A percentile compares a stretch with the other conserved stretches of the same genome.
Evolutionary conservation across 2,113 vertebrate genomes (phyloP).

Genomic region (Dinomys branickii): DNA sequence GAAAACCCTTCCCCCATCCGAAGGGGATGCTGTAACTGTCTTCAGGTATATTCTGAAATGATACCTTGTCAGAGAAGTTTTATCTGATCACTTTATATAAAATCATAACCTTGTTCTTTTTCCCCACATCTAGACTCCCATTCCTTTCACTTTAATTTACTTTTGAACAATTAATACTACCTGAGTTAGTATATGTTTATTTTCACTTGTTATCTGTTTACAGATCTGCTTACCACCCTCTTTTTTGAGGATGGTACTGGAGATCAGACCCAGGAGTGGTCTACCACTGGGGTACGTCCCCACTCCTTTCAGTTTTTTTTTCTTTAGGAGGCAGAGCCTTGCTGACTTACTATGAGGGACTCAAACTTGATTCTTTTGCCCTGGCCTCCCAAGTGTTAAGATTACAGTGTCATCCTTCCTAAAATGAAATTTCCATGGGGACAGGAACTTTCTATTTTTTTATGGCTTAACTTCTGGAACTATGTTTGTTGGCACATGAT

Average conservation of each 20-base stretch:
- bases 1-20: background rate
- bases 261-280: background rate
- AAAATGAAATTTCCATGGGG: background rate
- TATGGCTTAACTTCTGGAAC: background rate
- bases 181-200: background rate
- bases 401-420: background rate
- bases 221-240: background rate
- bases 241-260: background rate
- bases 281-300: background rate
- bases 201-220: background rate
- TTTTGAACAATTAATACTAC: background rate
- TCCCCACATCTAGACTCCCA: background rate
- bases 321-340: background rate
- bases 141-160: background rate
- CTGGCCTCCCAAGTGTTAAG: background rate
- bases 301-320: background rate
- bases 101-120: background rate
- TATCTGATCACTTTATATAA: background rate
- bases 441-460: background rate
- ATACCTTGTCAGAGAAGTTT: background rate
- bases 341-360: background rate
- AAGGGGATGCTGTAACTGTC: background rate
- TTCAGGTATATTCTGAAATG: background rate
- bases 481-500: background rate
- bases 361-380: background rate